phyloP scores from a whole-genome alignment of 2,888 invertebrate genomes.

The Ornithoptera priamus region DNA sequence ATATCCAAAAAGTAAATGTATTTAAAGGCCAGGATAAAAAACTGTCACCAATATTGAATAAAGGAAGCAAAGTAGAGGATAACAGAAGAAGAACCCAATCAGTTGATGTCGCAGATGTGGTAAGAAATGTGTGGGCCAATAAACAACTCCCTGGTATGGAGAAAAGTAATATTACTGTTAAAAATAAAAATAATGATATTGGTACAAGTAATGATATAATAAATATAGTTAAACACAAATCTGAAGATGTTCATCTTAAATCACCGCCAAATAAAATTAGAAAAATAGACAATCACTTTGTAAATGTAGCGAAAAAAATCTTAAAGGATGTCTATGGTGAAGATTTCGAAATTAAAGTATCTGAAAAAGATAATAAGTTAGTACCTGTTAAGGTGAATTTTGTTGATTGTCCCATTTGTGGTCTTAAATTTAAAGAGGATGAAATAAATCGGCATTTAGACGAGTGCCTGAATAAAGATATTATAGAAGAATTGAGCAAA shows the following conservation, averaged over 20 bases:
- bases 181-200: not conserved
- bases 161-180: conserved; percentile 8
- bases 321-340: conserved; percentile 69
- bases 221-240: conserved; percentile 24
- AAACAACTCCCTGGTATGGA: conserved; percentile 37
- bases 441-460: conserved; percentile 70
- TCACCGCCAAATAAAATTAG: conserved; percentile 60
- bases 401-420: conserved; percentile 77
- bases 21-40: conserved; percentile 40
- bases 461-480: conserved; percentile 67
- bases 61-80: conserved; percentile 41
- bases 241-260: conserved; percentile 31
- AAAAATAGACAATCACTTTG: conserved; percentile 69
- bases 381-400: conserved; percentile 40
- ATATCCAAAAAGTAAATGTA: conserved; percentile 43
- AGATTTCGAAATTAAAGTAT: conserved; percentile 53
- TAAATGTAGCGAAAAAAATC: conserved; percentile 49
- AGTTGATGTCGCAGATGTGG: conserved; percentile 39
- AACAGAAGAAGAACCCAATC: conserved; percentile 34
- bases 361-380: conserved; percentile 45
- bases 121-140: conserved; percentile 49
- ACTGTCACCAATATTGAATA: conserved; percentile 39
- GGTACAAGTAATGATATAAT: conserved; percentile 12
- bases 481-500: conserved; percentile 51
- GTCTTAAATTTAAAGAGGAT: conserved; percentile 46